Conservation (phyloP, 2,888 invertebrate species). For the Drymonia ruficornis region DNA sequence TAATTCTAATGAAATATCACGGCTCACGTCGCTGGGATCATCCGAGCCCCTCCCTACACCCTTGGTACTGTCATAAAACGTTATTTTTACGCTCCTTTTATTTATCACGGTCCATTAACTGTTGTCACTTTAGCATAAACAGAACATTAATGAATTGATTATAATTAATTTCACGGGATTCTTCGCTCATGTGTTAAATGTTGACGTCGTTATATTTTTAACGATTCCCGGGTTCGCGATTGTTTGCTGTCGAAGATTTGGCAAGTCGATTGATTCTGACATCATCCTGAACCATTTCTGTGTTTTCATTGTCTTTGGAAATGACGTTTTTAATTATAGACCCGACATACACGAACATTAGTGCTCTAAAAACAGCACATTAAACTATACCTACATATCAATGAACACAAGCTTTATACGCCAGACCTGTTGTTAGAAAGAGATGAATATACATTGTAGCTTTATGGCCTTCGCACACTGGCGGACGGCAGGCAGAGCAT, state of each 20-base stretch:
- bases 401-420: too few species aligned
- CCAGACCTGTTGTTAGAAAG: too few species aligned
- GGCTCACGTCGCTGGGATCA: conserved; percentile 23
- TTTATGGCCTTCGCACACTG: too few species aligned
- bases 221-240: neutral
- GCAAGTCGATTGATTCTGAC: neutral
- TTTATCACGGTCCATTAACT: conserved; percentile 5
- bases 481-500: too few species aligned
- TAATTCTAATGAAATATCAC: conserved; percentile 37
- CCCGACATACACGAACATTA: too few species aligned
- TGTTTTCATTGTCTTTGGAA: too few species aligned
- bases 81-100: conserved; percentile 20
- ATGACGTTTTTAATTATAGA: too few species aligned
- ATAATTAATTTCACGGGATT: conserved; percentile 3
- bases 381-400: too few species aligned
- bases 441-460: too few species aligned
- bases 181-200: neutral
- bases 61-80: conserved; percentile 11
- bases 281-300: neutral
- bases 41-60: conserved; percentile 20
- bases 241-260: neutral
- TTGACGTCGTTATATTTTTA: neutral
- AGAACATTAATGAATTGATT: neutral
- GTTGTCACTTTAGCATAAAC: conserved; percentile 1
- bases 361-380: too few species aligned